A percentile compares a stretch with the other conserved stretches of the same genome.
These are phyloP conservation scores for Epizoanthus illoricatus DNA, from an alignment of 92 coral and sea anemone species.

Conservation along the genomic window DNA sequence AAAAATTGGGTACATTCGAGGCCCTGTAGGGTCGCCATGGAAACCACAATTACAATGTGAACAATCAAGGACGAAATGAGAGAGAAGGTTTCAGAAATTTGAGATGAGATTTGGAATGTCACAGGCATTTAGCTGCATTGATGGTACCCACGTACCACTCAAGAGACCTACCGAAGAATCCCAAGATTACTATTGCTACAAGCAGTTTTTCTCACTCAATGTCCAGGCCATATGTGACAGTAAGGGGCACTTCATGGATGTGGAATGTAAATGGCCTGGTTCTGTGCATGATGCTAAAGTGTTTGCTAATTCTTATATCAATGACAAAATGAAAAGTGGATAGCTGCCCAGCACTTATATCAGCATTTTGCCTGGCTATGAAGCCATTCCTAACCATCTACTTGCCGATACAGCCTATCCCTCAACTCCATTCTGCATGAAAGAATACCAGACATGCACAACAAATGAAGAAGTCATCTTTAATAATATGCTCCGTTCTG, in stretches of 20 bases:
- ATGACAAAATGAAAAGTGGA: conserved; percentile 36
- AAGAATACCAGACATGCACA: conserved; percentile 42
- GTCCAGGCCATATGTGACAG: conserved; percentile 44
- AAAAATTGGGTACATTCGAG: too few relatives aligned
- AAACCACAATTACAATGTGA: too few relatives aligned
- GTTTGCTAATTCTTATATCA: conserved; percentile 40
- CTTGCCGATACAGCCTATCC: conserved; percentile 34
- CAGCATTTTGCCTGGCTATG: conserved; percentile 37
- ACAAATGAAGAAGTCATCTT: conserved; percentile 45
- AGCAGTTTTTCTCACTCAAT: conserved; percentile 42
- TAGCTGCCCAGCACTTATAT: conserved; percentile 37
- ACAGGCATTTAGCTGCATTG: conserved; percentile 42
- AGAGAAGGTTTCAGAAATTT: conserved; percentile 54
- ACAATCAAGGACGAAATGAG: conserved; percentile 52
- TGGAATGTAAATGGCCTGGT: conserved; percentile 53
- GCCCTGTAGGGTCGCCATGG: too few relatives aligned
- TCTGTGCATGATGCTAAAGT: conserved; percentile 51
- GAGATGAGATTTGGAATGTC: conserved; percentile 43
- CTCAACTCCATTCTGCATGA: conserved; percentile 36
- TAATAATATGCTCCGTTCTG: conserved; percentile 16
- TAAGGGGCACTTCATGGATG: conserved; percentile 44
- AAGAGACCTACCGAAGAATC: conserved; percentile 30
- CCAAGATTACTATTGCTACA: conserved; percentile 45
- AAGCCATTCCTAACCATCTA: conserved; percentile 39
- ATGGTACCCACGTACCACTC: conserved; percentile 46